Evolutionary conservation across 1,140 invertebrate species (phyloP).

Genomic region (Ips nitidus): DNA sequence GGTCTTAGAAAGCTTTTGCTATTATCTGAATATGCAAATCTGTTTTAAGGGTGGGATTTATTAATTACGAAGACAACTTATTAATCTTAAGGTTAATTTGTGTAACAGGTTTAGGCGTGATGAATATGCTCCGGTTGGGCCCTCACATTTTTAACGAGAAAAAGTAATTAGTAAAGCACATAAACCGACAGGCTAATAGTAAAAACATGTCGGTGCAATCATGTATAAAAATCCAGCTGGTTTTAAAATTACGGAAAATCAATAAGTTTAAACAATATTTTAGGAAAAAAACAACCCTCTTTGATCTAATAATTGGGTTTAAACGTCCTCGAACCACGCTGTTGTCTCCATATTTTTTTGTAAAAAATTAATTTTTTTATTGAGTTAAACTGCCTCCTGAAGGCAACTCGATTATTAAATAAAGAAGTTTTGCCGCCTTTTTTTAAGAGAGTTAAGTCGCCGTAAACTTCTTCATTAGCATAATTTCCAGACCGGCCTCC

Average conservation of each 20-base stretch:
- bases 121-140: too few species aligned
- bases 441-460: slow-evolving; percentile 25
- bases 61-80: slow-evolving; percentile 11
- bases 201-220: slow-evolving; percentile 4
- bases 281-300: background rate
- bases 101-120: too few species aligned
- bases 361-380: slow-evolving; percentile 6
- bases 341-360: slow-evolving; percentile 7
- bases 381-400: slow-evolving; percentile 20
- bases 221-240: slow-evolving; percentile 6
- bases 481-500: slow-evolving; percentile 19
- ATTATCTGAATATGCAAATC: slow-evolving; percentile 34
- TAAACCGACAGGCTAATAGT: background rate
- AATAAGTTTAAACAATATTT: background rate
- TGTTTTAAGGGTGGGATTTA: slow-evolving; percentile 28
- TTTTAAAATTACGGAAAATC: background rate
- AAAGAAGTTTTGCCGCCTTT: slow-evolving; percentile 33
- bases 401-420: slow-evolving; percentile 32
- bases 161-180: background rate
- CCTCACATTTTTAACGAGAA: too few species aligned
- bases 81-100: too few species aligned
- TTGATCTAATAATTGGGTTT: background rate
- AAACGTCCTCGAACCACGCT: background rate
- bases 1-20: slow-evolving; percentile 10
- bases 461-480: slow-evolving; percentile 35